A percentile compares a stretch with the other conserved stretches of the same genome.
Conservation (phyloP, 1,140 invertebrate species). For the Apis mellifera region DNA sequence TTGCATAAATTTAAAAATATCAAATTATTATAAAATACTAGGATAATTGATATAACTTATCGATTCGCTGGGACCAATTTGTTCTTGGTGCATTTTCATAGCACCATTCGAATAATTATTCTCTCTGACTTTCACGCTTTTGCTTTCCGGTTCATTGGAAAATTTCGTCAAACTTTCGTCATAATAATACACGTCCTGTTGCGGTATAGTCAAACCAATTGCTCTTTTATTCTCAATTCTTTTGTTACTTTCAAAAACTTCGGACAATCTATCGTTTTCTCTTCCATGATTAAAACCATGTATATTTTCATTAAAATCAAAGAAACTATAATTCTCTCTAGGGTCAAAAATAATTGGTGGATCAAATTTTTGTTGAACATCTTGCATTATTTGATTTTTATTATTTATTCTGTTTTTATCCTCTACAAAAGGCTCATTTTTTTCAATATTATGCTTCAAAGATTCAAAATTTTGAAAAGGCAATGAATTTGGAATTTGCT, state of each 20-base stretch:
- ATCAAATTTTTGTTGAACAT: no score
- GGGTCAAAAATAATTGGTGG: slow-evolving; percentile 23
- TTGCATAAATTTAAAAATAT: neutral
- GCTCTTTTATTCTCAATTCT: slow-evolving; percentile 29
- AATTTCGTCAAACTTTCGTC: slow-evolving; percentile 61
- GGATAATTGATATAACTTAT: slow-evolving; percentile 57
- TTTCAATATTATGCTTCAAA: neutral
- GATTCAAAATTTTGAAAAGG: neutral
- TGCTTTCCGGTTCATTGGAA: slow-evolving; percentile 55
- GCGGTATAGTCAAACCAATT: slow-evolving; percentile 42
- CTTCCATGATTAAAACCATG: slow-evolving; percentile 47
- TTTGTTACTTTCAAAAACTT: slow-evolving; percentile 11
- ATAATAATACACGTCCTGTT: slow-evolving; percentile 54
- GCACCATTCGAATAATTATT: slow-evolving; percentile 61
- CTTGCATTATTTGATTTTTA: neutral
- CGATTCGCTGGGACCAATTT: slow-evolving; percentile 52
- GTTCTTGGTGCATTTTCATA: slow-evolving; percentile 61
- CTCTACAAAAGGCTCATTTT: neutral
- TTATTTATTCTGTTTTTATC: neutral
- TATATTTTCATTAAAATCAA: slow-evolving; percentile 46
- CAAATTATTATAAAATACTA: slow-evolving; percentile 37
- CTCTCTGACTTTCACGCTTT: slow-evolving; percentile 58
- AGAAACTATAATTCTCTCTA: slow-evolving; percentile 51
- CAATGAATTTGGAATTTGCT: neutral
- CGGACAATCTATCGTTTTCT: neutral